Evolutionary conservation across 2,888 invertebrate species (phyloP), one percentile per base, ranked within the genome.

Genomic region (Latheticus oryzae): DNA sequence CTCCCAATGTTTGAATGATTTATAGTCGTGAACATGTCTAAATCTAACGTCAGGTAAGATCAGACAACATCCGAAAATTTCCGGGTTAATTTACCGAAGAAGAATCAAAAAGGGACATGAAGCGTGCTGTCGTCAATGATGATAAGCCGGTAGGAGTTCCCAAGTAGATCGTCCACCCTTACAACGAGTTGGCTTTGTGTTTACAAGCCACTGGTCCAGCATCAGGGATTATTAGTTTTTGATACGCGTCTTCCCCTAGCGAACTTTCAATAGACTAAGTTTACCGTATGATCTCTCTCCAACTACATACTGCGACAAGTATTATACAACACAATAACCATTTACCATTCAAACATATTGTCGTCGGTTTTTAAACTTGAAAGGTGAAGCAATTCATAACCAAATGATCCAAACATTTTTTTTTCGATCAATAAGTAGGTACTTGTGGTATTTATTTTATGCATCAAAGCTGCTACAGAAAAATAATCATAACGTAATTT

Each of bases 251-350:
- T 48, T 47, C 23, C 45, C 53, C 45, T 26, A 26, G 55, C 51
- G 42, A 33, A 48, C 50, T 32, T n/a, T 62, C 66, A 68, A 70
- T 68, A 64, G 65, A 58, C 57, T 61, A 66, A 70, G 65, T 70
- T 68, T 67, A 66, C 63, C 68, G 65, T 70, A 57, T 60, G 38
- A n/a, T 43, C 60, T 67, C 64, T 59, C 56, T 65, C n/a, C n/a
- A n/a, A n/a, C n/a, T n/a, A n/a, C 66, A 63, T 56, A 62, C 60
- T 65, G 64, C 67, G 69, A 67, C 70, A 70, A 71, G 66, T 70
- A 66, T 53, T 60, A 45, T 42, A 54, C 35, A 53, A 35, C n/a
- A n/a, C 32, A 32, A 19, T 26, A 45, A 59, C 57, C 57, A 58
- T 56, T 55, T 60, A 61, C 58, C 61, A 65, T 63, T 65, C 59